phyloP scores from a whole-genome alignment of 2,113 vertebrate species.

The Periophthalmus modestus region DNA sequence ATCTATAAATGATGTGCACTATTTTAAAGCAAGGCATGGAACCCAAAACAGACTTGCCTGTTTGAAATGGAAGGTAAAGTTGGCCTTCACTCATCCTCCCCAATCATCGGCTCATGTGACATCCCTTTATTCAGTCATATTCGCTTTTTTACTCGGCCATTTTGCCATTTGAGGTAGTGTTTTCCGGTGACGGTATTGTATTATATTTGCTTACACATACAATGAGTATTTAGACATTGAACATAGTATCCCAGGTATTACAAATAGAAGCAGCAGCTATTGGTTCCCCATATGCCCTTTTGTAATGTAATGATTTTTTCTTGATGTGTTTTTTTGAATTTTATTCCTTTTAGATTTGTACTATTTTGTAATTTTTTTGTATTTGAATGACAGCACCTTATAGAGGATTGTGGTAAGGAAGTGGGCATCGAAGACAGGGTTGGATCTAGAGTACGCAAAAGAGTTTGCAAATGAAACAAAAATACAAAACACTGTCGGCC shows the following conservation, averaged over 20 bases:
- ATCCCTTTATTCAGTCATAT: conserved; percentile 20
- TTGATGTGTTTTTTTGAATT: conserved; percentile 67
- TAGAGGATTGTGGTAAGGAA: conserved; percentile 50
- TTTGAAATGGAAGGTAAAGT: conserved; percentile 51
- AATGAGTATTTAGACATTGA: conserved; percentile 33
- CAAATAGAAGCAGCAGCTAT: conserved; percentile 53
- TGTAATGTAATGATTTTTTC: conserved; percentile 60
- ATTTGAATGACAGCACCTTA: conserved; percentile 79
- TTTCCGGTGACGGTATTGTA: conserved; percentile 49
- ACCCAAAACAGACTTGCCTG: conserved; percentile 58
- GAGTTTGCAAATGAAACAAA: conserved; percentile 6
- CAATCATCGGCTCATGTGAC: conserved; percentile 52
- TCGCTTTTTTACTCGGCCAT: conserved; percentile 28
- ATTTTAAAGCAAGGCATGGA: conserved; percentile 63
- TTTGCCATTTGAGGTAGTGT: conserved; percentile 40
- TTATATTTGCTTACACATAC: conserved; percentile 23
- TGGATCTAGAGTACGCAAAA: conserved; percentile 29
- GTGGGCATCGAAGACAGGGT: conserved; percentile 41
- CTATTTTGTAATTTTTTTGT: conserved; percentile 74
- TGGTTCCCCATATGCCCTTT: conserved; percentile 46
- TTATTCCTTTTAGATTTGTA: conserved; percentile 72
- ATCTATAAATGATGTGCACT: conserved; percentile 74
- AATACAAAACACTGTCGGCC: neutral
- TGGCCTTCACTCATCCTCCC: conserved; percentile 40
- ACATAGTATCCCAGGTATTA: conserved; percentile 24